Evolutionary conservation across 2,113 vertebrate genomes (phyloP), one percentile per base, ranked within the genome.

Genomic region (Grammomys dolichurus): DNA sequence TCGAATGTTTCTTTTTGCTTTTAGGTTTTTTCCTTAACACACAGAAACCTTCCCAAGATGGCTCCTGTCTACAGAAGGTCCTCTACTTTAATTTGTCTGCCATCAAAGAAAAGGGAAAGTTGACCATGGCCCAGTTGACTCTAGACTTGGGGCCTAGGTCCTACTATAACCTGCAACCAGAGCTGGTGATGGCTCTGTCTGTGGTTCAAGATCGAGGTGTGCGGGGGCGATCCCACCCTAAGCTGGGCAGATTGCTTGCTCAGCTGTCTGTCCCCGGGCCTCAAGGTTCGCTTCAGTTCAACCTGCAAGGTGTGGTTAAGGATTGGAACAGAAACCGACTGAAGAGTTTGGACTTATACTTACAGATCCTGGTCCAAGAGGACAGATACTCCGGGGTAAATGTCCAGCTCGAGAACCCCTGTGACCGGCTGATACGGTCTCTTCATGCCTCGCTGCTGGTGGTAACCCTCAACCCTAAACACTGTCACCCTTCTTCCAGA

Each of bases 21-120:
- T 26, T 75, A 98, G 97, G 97, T 80, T 82, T 91, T 46, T 91
- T 97, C 77, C 65, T 96, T 84, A 43, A 92, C n/a, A 56, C 96
- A 2, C 12, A 95, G 72, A 69, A 92, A 22, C n/a, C 7, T 46
- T 4, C 43, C 19, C 78, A 89, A 10, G 70, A 46, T 17, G 87
- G 63, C 73, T 56, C 75, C 3, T 97, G 95, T 36, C 89, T 97
- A 0, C 94, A 77, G 89, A 97, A 97, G 89, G 28, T 90, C 22
- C 97, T 97, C 20, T 93, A 65, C 17, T 98, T 97, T 89, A 97
- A 97, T 65, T 90, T 97, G 67, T 95, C 97, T 28, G 67, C 91
- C 60, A 28, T 97, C n/a, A 11, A 40, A 60, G 89, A 58, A 24
- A 73, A 46, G 48, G 96, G 92, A 3, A 89, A 63, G 60, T 31